Conservation (phyloP, 2,797 vertebrate species). For the Helostoma temminkii region DNA sequence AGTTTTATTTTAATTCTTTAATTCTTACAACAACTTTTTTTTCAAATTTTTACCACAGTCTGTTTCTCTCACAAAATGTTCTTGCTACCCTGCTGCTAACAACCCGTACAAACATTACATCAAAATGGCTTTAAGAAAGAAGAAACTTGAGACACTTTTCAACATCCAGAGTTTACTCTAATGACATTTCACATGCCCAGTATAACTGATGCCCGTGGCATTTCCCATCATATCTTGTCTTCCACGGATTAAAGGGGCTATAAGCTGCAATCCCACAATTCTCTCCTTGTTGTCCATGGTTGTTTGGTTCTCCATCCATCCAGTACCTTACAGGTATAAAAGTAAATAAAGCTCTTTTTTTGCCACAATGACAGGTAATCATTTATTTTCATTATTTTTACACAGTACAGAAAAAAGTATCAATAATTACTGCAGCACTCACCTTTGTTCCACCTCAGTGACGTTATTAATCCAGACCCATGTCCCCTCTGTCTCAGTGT, state of each 20-base stretch:
- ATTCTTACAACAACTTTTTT: no score
- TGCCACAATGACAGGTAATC: neutral
- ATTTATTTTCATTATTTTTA: no score
- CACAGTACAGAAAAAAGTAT: no score
- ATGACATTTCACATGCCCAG: constrained; percentile 56
- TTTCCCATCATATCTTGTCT: constrained; percentile 1
- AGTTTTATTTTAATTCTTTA: no score
- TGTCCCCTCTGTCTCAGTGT: constrained; percentile 25
- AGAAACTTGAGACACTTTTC: no score
- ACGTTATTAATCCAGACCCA: constrained; percentile 72
- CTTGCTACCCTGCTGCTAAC: no score
- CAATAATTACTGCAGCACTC: neutral
- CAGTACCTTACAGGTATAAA: constrained; percentile 52
- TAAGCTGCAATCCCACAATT: constrained; percentile 36
- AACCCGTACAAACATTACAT: no score
- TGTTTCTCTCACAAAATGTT: no score
- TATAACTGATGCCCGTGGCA: fast-evolving
- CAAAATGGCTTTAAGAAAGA: no score
- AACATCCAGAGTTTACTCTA: neutral
- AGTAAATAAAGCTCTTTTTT: neutral
- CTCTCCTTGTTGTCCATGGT: fast-evolving
- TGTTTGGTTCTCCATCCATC: constrained; percentile 49
- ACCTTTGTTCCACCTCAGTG: constrained; percentile 47
- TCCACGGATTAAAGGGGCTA: neutral
- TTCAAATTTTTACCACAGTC: no score